These are phyloP conservation scores for Leucoma salicis DNA, from an alignment of 2,888 invertebrate species.

Conservation along the genomic window DNA sequence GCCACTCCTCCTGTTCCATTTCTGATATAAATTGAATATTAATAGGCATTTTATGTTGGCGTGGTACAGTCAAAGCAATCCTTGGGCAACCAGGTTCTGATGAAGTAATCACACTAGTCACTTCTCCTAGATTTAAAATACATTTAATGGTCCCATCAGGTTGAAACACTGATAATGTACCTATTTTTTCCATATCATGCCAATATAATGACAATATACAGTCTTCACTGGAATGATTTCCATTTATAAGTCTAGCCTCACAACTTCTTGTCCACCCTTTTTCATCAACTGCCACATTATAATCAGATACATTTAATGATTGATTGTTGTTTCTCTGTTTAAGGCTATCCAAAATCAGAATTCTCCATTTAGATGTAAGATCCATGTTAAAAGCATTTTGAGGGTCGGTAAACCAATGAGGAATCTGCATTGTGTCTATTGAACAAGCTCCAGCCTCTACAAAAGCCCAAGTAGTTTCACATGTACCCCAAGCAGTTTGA, in stretches of 20 bases:
- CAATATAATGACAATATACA: constrained; percentile 92
- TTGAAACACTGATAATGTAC: constrained; percentile 89
- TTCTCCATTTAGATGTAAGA: constrained; percentile 88
- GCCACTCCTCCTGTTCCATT: constrained; percentile 94
- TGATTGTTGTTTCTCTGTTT: constrained; percentile 79
- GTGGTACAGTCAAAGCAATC: constrained; percentile 88
- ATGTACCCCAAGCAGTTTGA: constrained; percentile 89
- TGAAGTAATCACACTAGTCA: constrained; percentile 88
- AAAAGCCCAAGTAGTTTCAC: constrained; percentile 91
- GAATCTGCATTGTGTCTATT: constrained; percentile 87
- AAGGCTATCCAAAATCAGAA: constrained; percentile 86
- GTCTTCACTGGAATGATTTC: constrained; percentile 84
- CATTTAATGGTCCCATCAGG: constrained; percentile 90
- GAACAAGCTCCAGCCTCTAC: constrained; percentile 91
- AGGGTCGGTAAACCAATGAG: constrained; percentile 89
- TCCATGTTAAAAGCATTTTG: constrained; percentile 83
- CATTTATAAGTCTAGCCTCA: constrained; percentile 86
- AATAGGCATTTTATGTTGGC: constrained; percentile 82
- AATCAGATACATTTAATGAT: constrained; percentile 80
- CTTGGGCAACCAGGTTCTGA: constrained; percentile 91
- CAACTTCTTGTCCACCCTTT: constrained; percentile 93
- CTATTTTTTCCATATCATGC: constrained; percentile 88
- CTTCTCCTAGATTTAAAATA: constrained; percentile 87
- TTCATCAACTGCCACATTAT: constrained; percentile 90
- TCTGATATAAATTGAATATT: constrained; percentile 91